Conservation (phyloP, 2,797 vertebrate species). For the Miichthys miiuy region DNA sequence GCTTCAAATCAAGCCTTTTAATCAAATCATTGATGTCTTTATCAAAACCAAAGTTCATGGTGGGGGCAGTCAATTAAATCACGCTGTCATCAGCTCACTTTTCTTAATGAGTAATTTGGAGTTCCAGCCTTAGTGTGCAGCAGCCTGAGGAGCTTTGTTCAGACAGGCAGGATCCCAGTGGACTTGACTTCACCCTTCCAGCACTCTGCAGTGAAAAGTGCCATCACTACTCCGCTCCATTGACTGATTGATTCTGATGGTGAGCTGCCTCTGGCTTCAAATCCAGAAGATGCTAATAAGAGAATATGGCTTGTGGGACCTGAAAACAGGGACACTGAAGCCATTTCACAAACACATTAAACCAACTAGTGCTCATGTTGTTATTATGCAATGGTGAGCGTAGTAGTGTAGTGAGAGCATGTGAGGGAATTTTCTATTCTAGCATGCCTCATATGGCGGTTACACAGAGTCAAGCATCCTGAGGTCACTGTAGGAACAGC, state of each 20-base stretch:
- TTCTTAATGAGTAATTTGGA: background rate
- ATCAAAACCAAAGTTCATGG: background rate
- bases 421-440: no score
- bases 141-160: constrained; percentile 8
- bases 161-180: constrained; percentile 13
- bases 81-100: constrained; percentile 4
- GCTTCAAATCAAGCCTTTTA: background rate
- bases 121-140: background rate
- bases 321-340: background rate
- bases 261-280: background rate
- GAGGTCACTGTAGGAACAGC: no score
- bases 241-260: constrained; percentile 30
- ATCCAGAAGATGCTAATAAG: constrained; percentile 15
- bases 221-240: constrained; percentile 8
- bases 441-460: no score
- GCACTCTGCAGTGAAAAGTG: constrained; percentile 16
- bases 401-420: background rate
- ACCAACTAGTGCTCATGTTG: background rate
- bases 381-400: background rate
- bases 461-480: no score
- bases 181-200: background rate
- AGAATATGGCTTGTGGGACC: constrained; percentile 4
- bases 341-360: background rate
- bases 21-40: background rate
- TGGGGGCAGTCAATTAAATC: background rate